Conservation (phyloP, 2,113 vertebrate species). For the Fregata magnificens region DNA sequence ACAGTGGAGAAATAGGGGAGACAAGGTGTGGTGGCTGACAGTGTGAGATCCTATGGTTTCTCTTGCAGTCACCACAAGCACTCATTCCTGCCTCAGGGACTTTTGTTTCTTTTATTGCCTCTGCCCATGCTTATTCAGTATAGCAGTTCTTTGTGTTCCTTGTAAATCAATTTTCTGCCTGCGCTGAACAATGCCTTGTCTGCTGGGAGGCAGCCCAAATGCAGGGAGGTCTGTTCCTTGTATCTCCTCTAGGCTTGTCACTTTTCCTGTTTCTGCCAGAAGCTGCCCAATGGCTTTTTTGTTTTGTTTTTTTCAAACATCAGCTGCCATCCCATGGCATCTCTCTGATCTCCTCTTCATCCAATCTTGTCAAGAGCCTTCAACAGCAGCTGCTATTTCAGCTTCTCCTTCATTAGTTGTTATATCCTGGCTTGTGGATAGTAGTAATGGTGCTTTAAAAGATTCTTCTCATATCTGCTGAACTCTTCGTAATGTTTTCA, state of each 20-base stretch:
- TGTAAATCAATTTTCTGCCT: slow-evolving; percentile 40
- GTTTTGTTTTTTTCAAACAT: background rate
- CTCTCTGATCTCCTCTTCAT: background rate
- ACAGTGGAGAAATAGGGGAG: background rate
- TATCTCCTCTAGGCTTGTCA: background rate
- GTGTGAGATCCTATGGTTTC: background rate
- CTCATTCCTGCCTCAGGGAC: background rate
- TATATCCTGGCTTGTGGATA: background rate
- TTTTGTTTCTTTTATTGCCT: background rate
- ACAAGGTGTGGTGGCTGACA: background rate
- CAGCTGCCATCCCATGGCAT: background rate
- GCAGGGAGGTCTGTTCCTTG: background rate
- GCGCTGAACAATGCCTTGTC: background rate
- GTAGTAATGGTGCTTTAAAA: background rate
- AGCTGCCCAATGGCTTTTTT: slow-evolving; percentile 9
- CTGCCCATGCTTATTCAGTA: background rate
- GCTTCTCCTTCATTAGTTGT: background rate
- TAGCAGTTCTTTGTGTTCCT: slow-evolving; percentile 30
- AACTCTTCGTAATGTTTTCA: background rate
- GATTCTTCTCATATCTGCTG: background rate
- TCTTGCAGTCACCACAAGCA: background rate
- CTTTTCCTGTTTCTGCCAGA: slow-evolving; percentile 1
- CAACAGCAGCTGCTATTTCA: background rate
- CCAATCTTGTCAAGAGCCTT: background rate
- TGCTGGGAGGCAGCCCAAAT: background rate